phyloP scores from a whole-genome alignment of 2,113 vertebrate genomes.

The Rostratula benghalensis region DNA sequence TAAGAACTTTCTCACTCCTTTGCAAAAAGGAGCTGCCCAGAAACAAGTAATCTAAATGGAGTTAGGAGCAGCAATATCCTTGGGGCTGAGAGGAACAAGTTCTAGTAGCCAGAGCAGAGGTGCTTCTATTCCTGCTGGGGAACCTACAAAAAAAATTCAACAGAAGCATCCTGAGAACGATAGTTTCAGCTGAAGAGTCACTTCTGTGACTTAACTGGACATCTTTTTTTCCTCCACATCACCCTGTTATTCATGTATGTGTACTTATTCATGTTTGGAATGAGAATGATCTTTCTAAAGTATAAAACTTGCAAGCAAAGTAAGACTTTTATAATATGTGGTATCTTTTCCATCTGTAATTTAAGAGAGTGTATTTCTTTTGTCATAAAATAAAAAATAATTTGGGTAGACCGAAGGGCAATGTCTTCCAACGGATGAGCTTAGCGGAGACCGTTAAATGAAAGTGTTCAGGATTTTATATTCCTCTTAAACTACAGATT shows the following conservation, averaged over 20 bases:
- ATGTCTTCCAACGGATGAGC: background rate
- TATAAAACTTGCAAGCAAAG: background rate
- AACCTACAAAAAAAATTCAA: background rate
- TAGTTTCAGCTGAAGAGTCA: background rate
- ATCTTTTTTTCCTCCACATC: background rate
- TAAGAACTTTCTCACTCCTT: background rate
- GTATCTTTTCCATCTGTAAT: background rate
- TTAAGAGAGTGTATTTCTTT: background rate
- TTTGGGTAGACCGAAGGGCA: slow-evolving; percentile 16
- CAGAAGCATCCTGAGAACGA: background rate
- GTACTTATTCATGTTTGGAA: background rate
- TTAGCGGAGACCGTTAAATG: slow-evolving; percentile 45
- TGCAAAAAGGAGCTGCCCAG: background rate
- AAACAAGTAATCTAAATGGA: background rate
- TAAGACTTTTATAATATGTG: background rate
- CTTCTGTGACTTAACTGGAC: background rate
- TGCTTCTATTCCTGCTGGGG: background rate
- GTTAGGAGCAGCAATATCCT: background rate
- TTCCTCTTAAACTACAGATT: slow-evolving; percentile 41
- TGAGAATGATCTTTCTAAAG: background rate
- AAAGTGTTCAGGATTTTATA: slow-evolving; percentile 47
- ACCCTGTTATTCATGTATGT: background rate
- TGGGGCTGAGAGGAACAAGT: background rate
- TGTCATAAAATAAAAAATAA: slow-evolving; percentile 7
- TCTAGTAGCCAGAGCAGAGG: background rate